phyloP scores from a whole-genome alignment of 2,888 invertebrate species.

The Isoperla grammatica region DNA sequence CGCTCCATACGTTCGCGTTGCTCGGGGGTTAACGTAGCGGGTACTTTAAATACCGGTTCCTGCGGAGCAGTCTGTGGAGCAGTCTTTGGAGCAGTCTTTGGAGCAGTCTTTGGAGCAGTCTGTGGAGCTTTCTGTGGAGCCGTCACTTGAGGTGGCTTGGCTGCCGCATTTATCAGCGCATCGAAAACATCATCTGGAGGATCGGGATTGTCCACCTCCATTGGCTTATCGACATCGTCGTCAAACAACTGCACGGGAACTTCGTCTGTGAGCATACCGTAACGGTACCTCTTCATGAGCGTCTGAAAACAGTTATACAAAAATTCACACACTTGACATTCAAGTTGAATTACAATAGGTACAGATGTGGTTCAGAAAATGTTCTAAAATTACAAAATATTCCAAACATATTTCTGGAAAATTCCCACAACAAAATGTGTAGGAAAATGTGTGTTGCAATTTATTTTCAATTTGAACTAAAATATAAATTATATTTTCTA shows the following conservation, averaged over 20 bases:
- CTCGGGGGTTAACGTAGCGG: conserved; percentile 49
- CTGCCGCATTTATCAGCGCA: neutral
- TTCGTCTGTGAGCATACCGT: neutral
- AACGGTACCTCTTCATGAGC: neutral
- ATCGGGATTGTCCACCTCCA: neutral
- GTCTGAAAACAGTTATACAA: neutral
- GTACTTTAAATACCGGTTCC: too few species aligned
- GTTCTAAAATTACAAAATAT: too few species aligned
- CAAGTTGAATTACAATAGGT: too few species aligned
- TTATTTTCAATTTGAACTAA: too few species aligned
- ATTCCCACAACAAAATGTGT: neutral
- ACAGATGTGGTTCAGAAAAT: too few species aligned
- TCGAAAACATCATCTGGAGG: neutral
- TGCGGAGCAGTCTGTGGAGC: too few species aligned
- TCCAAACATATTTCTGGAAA: neutral
- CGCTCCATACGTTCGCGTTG: conserved; percentile 62
- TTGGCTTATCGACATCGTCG: neutral
- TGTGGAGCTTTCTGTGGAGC: neutral
- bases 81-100: too few species aligned
- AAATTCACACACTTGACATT: too few species aligned
- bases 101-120: neutral
- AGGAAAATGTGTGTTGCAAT: too few species aligned
- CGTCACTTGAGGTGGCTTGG: neutral
- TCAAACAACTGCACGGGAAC: neutral
- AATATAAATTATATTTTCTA: too few species aligned